Evolutionary conservation across 2,888 invertebrate genomes (phyloP), one percentile per base, ranked within the genome.

Genomic region (Mactromeris polynyma): DNA sequence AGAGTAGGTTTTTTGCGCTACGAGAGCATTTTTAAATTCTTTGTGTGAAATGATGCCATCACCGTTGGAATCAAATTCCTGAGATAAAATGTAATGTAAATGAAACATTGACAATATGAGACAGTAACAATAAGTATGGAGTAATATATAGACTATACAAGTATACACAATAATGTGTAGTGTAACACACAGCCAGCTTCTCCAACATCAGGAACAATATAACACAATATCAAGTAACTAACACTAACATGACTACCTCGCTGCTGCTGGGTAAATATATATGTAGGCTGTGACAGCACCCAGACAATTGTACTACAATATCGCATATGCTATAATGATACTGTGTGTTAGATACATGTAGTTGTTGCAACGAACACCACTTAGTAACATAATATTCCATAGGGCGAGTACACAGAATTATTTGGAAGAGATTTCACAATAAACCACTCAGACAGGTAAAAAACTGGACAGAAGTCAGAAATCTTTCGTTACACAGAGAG

Each of bases 1-100:
- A 36, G 99, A 98, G 96, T 99, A 99, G 97, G 99, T 83, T 97
- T 99, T 99, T 96, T 99, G 99, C 95, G 99, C 98, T 96, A 99
- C 99, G 99, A 99, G 99, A 85, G 99, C 99, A 94, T 99, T 98
- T 96, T 98, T 98, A 97, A 99, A 99, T 97, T 99, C 99, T 96
- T 99, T 99, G 0, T 99, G 99, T 93, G 98, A 98, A 6, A 99
- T 99, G 98, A 99, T 99, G 7, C 99, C 99, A 96, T 99, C 99
- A 94, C 98, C 98, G 96, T 99, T 99, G 38, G 98, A 97, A 97
- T 99, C 99, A 89, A 99, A 96, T 91, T 97, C 97, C 97, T 97
- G 89, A 58, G 42, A 73, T 69, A 73, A 46, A 83, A 73, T 17
- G 73, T 14, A 73, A 36, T 33, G 73, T 73, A 64, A 4, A 58